A percentile compares a stretch with the other conserved stretches of the same genome.
Evolutionary conservation across 2,797 vertebrate species (phyloP).

Genomic region (Enteromius afrohamiltoni): DNA sequence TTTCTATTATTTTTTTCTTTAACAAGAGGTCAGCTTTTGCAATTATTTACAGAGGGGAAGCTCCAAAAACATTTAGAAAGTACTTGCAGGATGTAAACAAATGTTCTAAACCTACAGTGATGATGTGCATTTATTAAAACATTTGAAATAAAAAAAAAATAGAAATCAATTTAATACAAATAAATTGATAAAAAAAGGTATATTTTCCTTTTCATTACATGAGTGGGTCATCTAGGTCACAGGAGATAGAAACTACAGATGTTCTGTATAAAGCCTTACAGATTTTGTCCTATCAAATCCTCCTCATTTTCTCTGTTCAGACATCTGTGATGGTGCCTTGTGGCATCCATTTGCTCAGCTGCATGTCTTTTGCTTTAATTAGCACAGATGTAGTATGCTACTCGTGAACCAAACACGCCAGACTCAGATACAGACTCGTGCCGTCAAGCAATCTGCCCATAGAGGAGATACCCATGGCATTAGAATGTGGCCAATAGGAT

Average conservation of each 20-base stretch:
- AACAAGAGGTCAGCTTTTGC: background rate
- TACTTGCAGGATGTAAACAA: background rate
- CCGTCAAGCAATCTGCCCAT: background rate
- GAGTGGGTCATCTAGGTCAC: background rate
- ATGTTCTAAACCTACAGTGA: background rate
- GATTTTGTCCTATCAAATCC: background rate
- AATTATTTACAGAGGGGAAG: background rate
- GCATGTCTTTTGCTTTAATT: constrained; percentile 17
- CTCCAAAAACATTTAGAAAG: background rate
- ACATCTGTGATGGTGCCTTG: constrained; percentile 28
- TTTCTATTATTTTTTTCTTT: background rate
- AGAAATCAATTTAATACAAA: background rate
- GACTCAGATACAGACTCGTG: background rate
- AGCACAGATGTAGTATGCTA: constrained; percentile 24
- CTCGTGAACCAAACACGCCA: background rate
- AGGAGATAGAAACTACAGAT: background rate
- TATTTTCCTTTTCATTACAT: background rate
- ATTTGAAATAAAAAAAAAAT: background rate
- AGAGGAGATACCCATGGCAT: background rate
- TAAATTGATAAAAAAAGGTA: background rate
- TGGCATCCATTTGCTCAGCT: constrained; percentile 23
- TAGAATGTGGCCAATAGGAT: constrained; percentile 52
- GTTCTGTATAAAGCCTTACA: background rate
- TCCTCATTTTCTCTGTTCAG: background rate
- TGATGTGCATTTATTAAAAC: background rate